A percentile compares a stretch with the other conserved stretches of the same genome.
Conservation (phyloP, 2,797 vertebrate genomes). For the Sebastes oblongus region DNA sequence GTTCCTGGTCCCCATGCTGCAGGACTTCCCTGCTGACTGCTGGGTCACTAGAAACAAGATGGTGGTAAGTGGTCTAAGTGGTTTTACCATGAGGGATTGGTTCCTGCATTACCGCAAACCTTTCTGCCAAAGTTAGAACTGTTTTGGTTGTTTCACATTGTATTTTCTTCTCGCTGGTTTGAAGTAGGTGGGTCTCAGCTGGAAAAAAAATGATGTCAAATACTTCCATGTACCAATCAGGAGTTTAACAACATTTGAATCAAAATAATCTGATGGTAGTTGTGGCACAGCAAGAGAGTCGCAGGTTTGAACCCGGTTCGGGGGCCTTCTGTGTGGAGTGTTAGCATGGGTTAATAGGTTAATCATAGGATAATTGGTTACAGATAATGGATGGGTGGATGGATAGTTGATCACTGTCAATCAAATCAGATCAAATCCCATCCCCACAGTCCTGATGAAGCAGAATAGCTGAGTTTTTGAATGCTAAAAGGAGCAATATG, state of each 20-base stretch:
- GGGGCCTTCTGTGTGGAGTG: no score
- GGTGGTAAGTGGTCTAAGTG: constrained; percentile 89
- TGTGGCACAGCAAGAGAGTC: background rate
- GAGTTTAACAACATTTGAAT: background rate
- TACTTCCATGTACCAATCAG: background rate
- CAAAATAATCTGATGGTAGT: background rate
- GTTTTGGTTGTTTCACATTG: background rate
- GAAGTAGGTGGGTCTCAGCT: background rate
- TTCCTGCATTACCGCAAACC: background rate
- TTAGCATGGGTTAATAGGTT: no score
- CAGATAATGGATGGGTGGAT: no score
- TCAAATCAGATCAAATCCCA: background rate
- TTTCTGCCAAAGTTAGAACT: background rate
- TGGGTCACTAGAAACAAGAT: constrained; percentile 98
- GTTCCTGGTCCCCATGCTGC: constrained; percentile 98
- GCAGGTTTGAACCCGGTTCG: no score
- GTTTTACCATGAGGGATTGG: background rate
- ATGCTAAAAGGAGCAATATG: background rate
- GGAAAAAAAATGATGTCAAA: background rate
- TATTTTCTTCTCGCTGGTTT: background rate
- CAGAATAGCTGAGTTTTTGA: background rate
- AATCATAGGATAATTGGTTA: no score
- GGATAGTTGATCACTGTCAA: background rate
- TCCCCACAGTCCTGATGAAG: background rate
- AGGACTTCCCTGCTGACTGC: constrained; percentile 95